phyloP scores from a whole-genome alignment of 64 coral and sea anemone genomes.

The Porites australiensis region DNA sequence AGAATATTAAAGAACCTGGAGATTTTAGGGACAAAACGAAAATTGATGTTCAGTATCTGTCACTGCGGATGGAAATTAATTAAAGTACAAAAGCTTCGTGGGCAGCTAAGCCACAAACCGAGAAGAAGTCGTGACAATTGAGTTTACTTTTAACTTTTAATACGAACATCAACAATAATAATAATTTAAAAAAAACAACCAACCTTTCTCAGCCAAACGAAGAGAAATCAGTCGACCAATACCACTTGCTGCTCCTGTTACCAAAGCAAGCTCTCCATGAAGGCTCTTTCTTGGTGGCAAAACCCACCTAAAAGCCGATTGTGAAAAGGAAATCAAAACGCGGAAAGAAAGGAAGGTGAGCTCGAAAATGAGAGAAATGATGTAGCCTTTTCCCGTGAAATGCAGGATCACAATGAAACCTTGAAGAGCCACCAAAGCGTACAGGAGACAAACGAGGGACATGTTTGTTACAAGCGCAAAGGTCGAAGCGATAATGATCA shows the following conservation, averaged over 20 bases:
- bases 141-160: not conserved
- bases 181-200: not conserved
- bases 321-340: conserved; percentile 4
- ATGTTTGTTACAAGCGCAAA: not conserved
- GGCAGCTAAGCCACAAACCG: too few species aligned
- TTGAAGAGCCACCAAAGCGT: conserved; percentile 69
- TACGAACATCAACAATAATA: too few species aligned
- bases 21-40: too few species aligned
- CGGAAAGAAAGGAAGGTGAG: conserved; percentile 25
- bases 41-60: too few species aligned
- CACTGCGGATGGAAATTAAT: too few species aligned
- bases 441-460: conserved; percentile 42
- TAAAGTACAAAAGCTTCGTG: too few species aligned
- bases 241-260: conserved; percentile 87
- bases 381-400: conserved; percentile 81
- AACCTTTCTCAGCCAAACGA: conserved; percentile 80
- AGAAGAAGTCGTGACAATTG: too few species aligned
- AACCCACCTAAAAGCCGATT: conserved; percentile 63
- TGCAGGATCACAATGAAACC: conserved; percentile 73
- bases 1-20: too few species aligned
- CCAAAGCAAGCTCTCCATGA: conserved; percentile 62
- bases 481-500: not conserved
- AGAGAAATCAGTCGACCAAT: conserved; percentile 84
- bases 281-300: conserved; percentile 67
- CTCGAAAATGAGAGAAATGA: conserved; percentile 57